A percentile compares a stretch with the other conserved stretches of the same genome.
These are phyloP conservation scores for Tragelaphus eurycerus DNA, from an alignment of 2,797 vertebrate species.

Conservation along the genomic window DNA sequence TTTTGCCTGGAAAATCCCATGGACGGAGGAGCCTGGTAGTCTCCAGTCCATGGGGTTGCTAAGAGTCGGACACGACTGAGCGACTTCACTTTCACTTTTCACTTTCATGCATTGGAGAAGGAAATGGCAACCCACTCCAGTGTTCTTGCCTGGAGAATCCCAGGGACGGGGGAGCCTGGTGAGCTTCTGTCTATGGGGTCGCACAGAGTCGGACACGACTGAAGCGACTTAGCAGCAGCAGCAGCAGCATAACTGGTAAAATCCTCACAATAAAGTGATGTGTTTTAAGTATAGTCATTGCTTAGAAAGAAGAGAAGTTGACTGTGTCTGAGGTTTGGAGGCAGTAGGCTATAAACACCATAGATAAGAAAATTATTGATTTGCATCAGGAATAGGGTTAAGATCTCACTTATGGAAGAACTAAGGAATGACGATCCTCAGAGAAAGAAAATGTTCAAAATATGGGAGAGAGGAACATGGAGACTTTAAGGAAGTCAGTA, in stretches of 20 bases:
- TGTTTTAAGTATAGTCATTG: not conserved
- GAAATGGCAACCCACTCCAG: no score
- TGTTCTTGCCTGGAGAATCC: no score
- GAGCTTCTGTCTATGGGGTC: no score
- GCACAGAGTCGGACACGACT: no score
- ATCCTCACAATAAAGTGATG: not conserved
- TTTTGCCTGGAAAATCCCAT: no score
- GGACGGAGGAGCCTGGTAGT: no score
- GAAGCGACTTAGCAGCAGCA: no score
- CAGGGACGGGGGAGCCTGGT: no score
- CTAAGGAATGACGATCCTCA: not conserved
- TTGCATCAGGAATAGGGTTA: not conserved
- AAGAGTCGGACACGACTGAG: no score
- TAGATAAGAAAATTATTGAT: not conserved
- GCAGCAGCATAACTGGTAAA: not conserved
- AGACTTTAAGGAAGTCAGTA: not conserved
- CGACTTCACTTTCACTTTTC: no score
- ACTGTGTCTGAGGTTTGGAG: not conserved
- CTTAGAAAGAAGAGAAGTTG: not conserved
- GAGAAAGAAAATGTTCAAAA: not conserved
- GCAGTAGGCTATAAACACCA: not conserved
- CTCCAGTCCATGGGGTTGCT: no score
- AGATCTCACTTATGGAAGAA: not conserved
- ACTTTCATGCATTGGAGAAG: no score
- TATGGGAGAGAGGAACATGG: not conserved